Base-by-base conservation (phyloP, 2,113 vertebrate species). In the Pituophis catenifer region DNA sequence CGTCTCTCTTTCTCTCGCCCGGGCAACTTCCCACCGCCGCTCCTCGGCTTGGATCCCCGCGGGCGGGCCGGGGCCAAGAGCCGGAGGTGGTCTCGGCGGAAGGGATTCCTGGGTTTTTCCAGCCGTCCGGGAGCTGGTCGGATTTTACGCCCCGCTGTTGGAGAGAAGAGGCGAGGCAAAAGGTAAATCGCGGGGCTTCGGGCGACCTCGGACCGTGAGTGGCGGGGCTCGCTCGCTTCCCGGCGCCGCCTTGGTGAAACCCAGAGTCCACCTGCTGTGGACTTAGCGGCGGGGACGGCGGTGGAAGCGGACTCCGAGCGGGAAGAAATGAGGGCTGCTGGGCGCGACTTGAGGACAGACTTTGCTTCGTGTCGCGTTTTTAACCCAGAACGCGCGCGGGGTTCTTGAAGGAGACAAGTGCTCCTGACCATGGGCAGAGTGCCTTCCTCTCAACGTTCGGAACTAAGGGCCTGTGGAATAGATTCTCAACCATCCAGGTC, bases 201-300 rank as follows among this genome's bases (percentile, higher is more conserved):
- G 5, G 23, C 12, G 15, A 48, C 50, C 17, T 75, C 21, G 38
- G 29, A 29, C 10, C 44, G 44, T 48, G 50, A 58, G 19, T 5
- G 52, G 21, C 38, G 12, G 44, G 15, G 53, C 15, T 17, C 75
- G 13, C 62, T 8, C 13, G 58, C 54, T 59, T 85, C 65, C 29
- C 13, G 88, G 8, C 38, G 17, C 19, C 2, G 17, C 29, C 12
- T 86, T 26, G 70, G 19, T 52, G 11, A 23, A 62, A 48, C 26
- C 11, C 88, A 7, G 26, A 19, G 11, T 62, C 92, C 92, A 93
- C 92, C 92, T 90, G 92, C 92, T 38, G 75, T 21, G 33, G 70
- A 7, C 12, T 75, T 38, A 44, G 5, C 62, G 11, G n/a, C 15
- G n/a, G 19, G 26, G 12, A 15, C 15, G 6, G 13, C 12, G 4